Evolutionary conservation across 2,888 invertebrate genomes (phyloP), one percentile per base, ranked within the genome.

Genomic region (Tetragonula carbonaria): DNA sequence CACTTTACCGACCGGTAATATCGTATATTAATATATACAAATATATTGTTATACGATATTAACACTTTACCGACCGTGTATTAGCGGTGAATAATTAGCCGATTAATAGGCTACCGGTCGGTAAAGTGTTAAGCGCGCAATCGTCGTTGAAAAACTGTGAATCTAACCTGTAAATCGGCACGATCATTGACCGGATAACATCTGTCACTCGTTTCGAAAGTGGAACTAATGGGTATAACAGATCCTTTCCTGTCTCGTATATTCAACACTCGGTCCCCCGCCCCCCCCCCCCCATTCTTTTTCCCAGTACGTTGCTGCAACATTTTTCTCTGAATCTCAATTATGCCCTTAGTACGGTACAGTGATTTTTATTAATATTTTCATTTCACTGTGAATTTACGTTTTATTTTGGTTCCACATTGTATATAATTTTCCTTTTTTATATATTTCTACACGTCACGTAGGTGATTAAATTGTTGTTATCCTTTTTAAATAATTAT

Each of bases 101-200:
- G 28, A 28, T 28, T 28, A 28, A 28, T 28, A 28, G 28, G 28
- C 28, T 2, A 28, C 28, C 28, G 28, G 28, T 28, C 28, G 28
- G 28, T 28, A 28, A 28, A 28, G 28, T 28, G 28, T 28, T 28
- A 1, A 28, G 53, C 23, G 16, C 18, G n/a, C 18, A 18, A 21
- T 45, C 2, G 53, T 73, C 45, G 50, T 28, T 28, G 28, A 28
- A 28, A 28, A 23, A 14, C 13, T 53, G 38, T 62, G n/a, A 38
- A 50, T 77, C 38, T 14, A 18, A 73, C 28, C 28, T 28, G 28
- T 51, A 72, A 73, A 82, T 76, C 72, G 50, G 28, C 57, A 50
- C 51, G 28, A 82, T 82, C 79, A 79, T 78, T 55, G 21, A 62
- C 62, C 62, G 67, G 67, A 73, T 81, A 78, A 78, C 71, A 63